Evolutionary conservation across 2,888 invertebrate genomes (phyloP).

Genomic region (Tiliacea citrago): DNA sequence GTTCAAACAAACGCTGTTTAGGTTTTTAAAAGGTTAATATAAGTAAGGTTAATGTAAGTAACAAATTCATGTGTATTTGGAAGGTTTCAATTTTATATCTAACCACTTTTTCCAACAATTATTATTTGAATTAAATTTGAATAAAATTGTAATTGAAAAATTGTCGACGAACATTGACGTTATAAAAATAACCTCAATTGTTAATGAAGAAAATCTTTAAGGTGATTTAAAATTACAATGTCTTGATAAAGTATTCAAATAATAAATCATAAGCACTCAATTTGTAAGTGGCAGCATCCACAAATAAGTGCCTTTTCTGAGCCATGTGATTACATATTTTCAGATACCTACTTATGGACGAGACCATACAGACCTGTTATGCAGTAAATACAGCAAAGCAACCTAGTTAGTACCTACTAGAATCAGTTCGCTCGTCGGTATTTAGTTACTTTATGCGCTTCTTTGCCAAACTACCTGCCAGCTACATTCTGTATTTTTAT

Average conservation of each 20-base stretch:
- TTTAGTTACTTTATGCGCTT: not conserved
- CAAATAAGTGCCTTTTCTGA: not conserved
- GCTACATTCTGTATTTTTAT: too few relatives aligned
- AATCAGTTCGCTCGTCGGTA: not conserved
- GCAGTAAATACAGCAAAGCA: not conserved
- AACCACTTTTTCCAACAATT: not conserved
- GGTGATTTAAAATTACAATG: not conserved
- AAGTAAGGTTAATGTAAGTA: too few relatives aligned
- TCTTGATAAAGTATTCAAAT: not conserved
- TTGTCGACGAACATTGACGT: too few relatives aligned
- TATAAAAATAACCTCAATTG: not conserved
- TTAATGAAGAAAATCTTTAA: not conserved
- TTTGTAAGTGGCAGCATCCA: not conserved
- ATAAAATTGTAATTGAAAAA: not conserved
- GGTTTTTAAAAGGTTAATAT: not conserved
- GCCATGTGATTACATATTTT: too few relatives aligned
- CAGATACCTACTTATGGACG: not conserved
- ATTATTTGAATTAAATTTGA: not conserved
- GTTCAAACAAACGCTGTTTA: not conserved
- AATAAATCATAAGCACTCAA: not conserved
- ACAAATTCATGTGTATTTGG: not conserved
- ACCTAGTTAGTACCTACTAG: too few relatives aligned
- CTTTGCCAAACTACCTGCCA: constrained; percentile 1
- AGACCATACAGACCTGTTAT: too few relatives aligned
- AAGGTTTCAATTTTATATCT: not conserved